Evolutionary conservation across 2,888 invertebrate genomes (phyloP).

Genomic region (Leptopterna dolabrata): DNA sequence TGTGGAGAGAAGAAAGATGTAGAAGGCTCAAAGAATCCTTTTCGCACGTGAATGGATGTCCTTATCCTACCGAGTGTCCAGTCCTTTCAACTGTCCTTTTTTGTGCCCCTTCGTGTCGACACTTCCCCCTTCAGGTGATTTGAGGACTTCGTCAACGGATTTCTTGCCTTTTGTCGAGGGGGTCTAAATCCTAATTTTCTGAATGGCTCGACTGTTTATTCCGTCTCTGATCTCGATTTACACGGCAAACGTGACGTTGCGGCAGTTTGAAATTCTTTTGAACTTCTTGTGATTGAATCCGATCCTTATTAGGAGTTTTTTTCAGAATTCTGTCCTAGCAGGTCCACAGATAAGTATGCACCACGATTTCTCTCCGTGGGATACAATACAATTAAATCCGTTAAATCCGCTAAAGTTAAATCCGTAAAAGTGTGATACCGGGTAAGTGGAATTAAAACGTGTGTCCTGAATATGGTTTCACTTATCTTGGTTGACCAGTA

Average conservation of each 20-base stretch:
- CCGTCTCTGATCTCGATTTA: background rate
- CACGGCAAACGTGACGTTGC: background rate
- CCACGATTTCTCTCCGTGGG: too few species aligned
- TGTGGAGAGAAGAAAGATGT: slow-evolving; percentile 10
- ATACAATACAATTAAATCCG: too few species aligned
- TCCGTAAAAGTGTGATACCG: too few species aligned
- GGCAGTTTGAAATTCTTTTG: too few species aligned
- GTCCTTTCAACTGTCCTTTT: slow-evolving; percentile 31
- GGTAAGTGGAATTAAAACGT: too few species aligned
- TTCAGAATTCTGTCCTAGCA: background rate
- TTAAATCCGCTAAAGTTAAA: too few species aligned
- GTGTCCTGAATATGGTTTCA: too few species aligned
- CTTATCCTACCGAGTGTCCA: slow-evolving; percentile 34
- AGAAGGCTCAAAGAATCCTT: slow-evolving; percentile 41
- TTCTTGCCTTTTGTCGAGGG: background rate
- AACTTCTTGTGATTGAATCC: too few species aligned
- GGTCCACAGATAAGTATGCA: too few species aligned
- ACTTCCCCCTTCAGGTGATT: slow-evolving; percentile 13
- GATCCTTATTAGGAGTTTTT: background rate
- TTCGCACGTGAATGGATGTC: slow-evolving; percentile 50
- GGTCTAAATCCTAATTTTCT: background rate
- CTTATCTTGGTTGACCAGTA: too few species aligned
- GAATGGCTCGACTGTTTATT: background rate
- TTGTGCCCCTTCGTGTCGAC: background rate
- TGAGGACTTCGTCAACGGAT: background rate